Conservation (phyloP, 2,797 vertebrate genomes). For the Lycodopsis pacificus region DNA sequence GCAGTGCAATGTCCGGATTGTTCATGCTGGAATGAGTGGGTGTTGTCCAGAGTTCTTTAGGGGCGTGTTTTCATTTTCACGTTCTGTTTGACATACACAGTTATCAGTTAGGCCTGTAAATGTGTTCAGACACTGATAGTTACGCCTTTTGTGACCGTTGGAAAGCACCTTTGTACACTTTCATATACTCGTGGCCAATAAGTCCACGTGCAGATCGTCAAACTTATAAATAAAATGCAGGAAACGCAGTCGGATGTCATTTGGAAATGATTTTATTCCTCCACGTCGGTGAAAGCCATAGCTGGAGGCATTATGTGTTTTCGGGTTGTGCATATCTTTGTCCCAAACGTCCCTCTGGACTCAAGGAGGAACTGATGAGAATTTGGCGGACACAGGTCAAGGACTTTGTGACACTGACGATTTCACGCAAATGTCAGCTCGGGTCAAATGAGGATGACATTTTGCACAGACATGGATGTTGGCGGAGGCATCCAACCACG, state of each 20-base stretch:
- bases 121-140: not conserved
- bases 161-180: not conserved
- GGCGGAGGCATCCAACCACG: not conserved
- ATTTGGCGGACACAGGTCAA: not conserved
- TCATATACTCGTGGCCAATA: not conserved
- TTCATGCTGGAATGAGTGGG: not conserved
- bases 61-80: not conserved
- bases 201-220: not conserved
- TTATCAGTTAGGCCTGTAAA: constrained; percentile 5
- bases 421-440: not conserved
- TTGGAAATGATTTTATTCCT: not conserved
- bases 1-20: not conserved
- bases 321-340: too few relatives aligned
- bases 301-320: too few relatives aligned
- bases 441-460: not conserved
- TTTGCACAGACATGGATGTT: not conserved
- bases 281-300: too few relatives aligned
- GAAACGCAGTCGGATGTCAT: not conserved
- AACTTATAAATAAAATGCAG: not conserved
- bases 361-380: not conserved
- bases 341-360: not conserved
- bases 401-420: not conserved
- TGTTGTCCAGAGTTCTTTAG: not conserved
- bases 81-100: not conserved
- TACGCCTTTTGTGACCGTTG: not conserved